Evolutionary conservation across 2,888 invertebrate genomes (phyloP), one percentile per base, ranked within the genome.

Genomic region (Itoplectis maculator): DNA sequence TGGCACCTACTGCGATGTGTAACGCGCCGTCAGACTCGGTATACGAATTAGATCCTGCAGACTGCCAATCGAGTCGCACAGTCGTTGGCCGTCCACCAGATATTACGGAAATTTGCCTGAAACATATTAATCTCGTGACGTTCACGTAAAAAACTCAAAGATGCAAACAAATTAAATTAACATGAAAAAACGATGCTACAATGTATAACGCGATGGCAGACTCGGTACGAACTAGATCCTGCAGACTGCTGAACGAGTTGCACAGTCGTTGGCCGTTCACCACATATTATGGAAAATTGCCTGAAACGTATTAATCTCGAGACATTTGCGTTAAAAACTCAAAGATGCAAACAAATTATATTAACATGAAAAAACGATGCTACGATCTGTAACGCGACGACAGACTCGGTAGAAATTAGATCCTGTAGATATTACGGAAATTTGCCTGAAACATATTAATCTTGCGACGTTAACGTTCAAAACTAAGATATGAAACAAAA

Each of bases 1-100:
- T 42, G 77, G 69, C 69, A 65, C 54, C 37, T 13, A 47, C n/a
- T n/a, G n/a, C n/a, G n/a, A n/a, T n/a, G 49, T 23, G 69, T 49
- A 37, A 69, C 66, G 51, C 20, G n/a, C n/a, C n/a, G 29, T 45
- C 65, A 56, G 65, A 65, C n/a, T 51, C 8, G 9, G n/a, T n/a
- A 20, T 49, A 11, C 3, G 9, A 40, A 37, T 61, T 49, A 18
- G 15, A 73, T 49, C 40, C 42, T 66, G 35, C 49, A 18, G 42
- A 37, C 7, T 49, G 51, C 8, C 5, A 13, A 40, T 42, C 42
- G 18, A 23, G 45, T 49, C 6, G n/a, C 13, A 65, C 23, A 42
- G 65, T 2, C 23, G n/a, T 65, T 65, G 65, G 61, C 61, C 18
- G 15, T 40, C 8, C 4, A 37, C n/a, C 15, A 68, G 29, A 49